Evolutionary conservation across 2,797 vertebrate genomes (phyloP).

Genomic region (Thaleichthys pacificus): DNA sequence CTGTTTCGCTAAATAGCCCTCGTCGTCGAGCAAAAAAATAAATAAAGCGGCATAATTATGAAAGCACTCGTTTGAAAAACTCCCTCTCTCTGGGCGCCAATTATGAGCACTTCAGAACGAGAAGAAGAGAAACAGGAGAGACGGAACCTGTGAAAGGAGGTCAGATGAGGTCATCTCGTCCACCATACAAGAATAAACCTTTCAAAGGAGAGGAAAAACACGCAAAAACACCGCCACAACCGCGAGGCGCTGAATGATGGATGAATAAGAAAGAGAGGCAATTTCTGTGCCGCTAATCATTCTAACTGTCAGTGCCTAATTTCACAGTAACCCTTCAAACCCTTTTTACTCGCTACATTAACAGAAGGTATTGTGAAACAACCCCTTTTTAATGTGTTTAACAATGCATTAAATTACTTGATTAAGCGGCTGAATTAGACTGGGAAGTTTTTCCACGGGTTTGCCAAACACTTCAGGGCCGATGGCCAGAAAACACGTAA

Average conservation of each 20-base stretch:
- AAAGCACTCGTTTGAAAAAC: constrained; percentile 24
- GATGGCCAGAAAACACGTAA: constrained; percentile 22
- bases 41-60: constrained; percentile 31
- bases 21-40: constrained; percentile 28
- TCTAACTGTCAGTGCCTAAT: constrained; percentile 60
- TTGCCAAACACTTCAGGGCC: constrained; percentile 30
- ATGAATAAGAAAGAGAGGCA: constrained; percentile 22
- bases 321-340: constrained; percentile 51
- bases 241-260: constrained; percentile 16
- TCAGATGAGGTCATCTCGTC: constrained; percentile 45
- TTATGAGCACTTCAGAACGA: constrained; percentile 56
- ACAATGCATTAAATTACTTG: constrained; percentile 63
- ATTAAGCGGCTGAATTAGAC: constrained; percentile 54
- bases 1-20: constrained; percentile 38
- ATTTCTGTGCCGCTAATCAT: constrained; percentile 55
- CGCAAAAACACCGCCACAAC: constrained; percentile 1
- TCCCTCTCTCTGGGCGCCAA: constrained; percentile 42
- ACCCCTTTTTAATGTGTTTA: constrained; percentile 59
- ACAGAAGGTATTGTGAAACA: constrained; percentile 53
- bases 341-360: constrained; percentile 57
- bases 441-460: constrained; percentile 29
- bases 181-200: constrained; percentile 37
- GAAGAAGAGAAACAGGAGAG: constrained; percentile 34
- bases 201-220: constrained; percentile 20
- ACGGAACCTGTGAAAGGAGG: constrained; percentile 50